Evolutionary conservation across 1,140 invertebrate genomes (phyloP).

Genomic region (Proctacanthus coquilletti): DNA sequence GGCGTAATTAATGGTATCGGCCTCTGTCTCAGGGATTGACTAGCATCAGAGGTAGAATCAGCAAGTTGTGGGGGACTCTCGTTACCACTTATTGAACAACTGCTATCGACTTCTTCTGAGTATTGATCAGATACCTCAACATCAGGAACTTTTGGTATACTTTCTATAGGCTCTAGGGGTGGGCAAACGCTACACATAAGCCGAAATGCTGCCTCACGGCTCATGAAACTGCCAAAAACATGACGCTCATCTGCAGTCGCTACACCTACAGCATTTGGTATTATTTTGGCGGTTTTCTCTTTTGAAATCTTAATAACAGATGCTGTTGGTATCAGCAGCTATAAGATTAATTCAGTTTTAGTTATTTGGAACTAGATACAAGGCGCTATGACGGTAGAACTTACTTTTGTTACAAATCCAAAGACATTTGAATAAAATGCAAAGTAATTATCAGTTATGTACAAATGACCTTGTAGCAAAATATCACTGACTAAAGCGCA

Average conservation of each 20-base stretch:
- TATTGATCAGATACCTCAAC: conserved; percentile 17
- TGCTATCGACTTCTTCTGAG: conserved; percentile 20
- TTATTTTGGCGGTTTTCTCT: conserved; percentile 78
- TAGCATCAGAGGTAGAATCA: conserved; percentile 2
- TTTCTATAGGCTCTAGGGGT: conserved; percentile 10
- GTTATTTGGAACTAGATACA: neutral
- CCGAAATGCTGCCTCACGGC: conserved; percentile 70
- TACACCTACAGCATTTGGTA: conserved; percentile 81
- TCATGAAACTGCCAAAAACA: conserved; percentile 78
- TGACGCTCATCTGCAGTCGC: conserved; percentile 69
- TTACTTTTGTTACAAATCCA: conserved; percentile 79
- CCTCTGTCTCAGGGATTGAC: conserved; percentile 7
- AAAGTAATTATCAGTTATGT: conserved; percentile 85
- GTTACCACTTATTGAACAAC: conserved; percentile 22
- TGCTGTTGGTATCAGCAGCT: conserved; percentile 65
- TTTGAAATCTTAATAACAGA: conserved; percentile 74
- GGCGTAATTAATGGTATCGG: conserved; percentile 1
- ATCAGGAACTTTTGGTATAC: conserved; percentile 14
- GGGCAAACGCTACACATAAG: conserved; percentile 67
- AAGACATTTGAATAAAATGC: conserved; percentile 92
- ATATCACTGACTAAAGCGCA: conserved; percentile 84
- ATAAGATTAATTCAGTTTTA: neutral
- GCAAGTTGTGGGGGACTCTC: conserved; percentile 17
- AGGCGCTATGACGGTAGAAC: neutral
- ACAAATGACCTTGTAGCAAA: conserved; percentile 80